These are phyloP conservation scores for Aplocera efformata DNA, from an alignment of 2,888 invertebrate genomes.

Conservation along the genomic window DNA sequence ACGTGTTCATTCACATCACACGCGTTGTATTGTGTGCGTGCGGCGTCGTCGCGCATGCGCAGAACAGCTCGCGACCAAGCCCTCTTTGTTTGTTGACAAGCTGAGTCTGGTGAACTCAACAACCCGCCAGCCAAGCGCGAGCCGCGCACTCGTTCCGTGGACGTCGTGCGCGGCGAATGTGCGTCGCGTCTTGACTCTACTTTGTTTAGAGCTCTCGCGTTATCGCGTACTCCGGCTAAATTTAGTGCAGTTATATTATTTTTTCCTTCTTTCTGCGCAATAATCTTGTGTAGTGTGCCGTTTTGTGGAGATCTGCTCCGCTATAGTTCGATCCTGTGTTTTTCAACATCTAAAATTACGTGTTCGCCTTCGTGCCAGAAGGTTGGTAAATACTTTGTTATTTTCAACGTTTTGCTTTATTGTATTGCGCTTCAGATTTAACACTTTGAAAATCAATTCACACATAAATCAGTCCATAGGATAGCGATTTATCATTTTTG, in stretches of 20 bases:
- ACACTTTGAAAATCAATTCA: slow-evolving; percentile 5
- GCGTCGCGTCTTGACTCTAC: slow-evolving; percentile 32
- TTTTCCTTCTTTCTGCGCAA: slow-evolving; percentile 49
- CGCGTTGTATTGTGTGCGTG: slow-evolving; percentile 53
- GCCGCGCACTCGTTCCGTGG: slow-evolving; percentile 45
- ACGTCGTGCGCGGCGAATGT: slow-evolving; percentile 52
- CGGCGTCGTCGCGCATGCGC: slow-evolving; percentile 64
- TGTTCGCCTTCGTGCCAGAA: slow-evolving; percentile 61
- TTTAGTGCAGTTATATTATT: slow-evolving; percentile 59
- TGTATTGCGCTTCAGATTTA: slow-evolving; percentile 26
- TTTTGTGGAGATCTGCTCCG: slow-evolving; percentile 44
- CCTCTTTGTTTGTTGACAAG: slow-evolving; percentile 80
- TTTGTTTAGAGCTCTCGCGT: slow-evolving; percentile 49
- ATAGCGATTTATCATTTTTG: slow-evolving; percentile 10
- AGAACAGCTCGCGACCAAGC: slow-evolving; percentile 54
- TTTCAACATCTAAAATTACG: slow-evolving; percentile 62
- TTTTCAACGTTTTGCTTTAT: slow-evolving; percentile 39
- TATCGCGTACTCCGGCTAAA: slow-evolving; percentile 60
- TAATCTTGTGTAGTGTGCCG: slow-evolving; percentile 56
- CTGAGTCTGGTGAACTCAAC: slow-evolving; percentile 48
- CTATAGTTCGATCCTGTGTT: slow-evolving; percentile 46
- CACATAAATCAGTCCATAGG: slow-evolving; percentile 6
- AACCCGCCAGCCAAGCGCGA: slow-evolving; percentile 37
- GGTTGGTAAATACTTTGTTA: slow-evolving; percentile 52
- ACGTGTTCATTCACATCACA: slow-evolving; percentile 75